Evolutionary conservation across 2,797 vertebrate genomes (phyloP).

Genomic region (Monodelphis domestica): DNA sequence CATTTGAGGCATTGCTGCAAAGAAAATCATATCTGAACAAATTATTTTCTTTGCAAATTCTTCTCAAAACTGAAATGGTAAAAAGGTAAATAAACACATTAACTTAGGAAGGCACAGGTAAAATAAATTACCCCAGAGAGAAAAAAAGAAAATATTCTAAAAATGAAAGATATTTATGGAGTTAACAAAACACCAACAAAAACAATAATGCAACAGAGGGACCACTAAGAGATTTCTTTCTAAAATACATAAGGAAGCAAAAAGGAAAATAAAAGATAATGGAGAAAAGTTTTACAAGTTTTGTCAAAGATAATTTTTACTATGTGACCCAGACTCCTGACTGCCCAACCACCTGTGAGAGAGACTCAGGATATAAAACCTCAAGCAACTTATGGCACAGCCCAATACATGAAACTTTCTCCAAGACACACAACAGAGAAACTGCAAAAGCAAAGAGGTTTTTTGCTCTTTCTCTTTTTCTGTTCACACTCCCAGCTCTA

Average conservation of each 20-base stretch:
- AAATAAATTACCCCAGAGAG: background rate
- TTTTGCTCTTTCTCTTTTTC: background rate
- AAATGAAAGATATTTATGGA: background rate
- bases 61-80: background rate
- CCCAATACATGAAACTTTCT: background rate
- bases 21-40: background rate
- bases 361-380: background rate
- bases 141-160: background rate
- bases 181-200: background rate
- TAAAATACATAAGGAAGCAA: background rate
- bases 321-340: background rate
- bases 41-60: background rate
- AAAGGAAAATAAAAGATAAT: background rate
- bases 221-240: no score
- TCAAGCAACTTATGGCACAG: background rate
- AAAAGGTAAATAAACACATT: background rate
- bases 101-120: background rate
- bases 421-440: background rate
- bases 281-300: background rate
- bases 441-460: background rate
- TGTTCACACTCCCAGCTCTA: background rate
- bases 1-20: background rate
- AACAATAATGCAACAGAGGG: background rate
- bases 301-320: background rate
- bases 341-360: background rate